Conservation (phyloP, 2,888 invertebrate species). For the Pyrgus malvae region DNA sequence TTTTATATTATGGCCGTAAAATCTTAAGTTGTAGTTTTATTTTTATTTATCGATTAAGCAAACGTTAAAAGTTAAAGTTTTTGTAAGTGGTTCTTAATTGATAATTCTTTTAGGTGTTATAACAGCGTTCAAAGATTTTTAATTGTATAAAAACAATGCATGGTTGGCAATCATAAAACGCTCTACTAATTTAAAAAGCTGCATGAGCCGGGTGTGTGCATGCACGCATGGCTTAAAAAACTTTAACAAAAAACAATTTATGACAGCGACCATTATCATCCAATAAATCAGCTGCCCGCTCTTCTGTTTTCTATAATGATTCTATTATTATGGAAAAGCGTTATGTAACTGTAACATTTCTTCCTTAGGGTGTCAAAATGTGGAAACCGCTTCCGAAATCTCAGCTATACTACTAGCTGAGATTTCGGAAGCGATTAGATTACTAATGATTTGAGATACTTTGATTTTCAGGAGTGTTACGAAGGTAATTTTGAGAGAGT, state of each 20-base stretch:
- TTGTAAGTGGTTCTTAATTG: too few relatives aligned
- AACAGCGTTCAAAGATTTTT: not conserved
- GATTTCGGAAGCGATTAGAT: too few relatives aligned
- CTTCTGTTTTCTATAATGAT: constrained; percentile 83
- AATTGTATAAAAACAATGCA: constrained; percentile 3
- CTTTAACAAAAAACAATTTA: constrained; percentile 80
- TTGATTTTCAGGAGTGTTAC: too few relatives aligned
- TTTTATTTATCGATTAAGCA: too few relatives aligned
- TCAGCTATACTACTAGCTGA: too few relatives aligned
- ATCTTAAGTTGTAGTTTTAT: too few relatives aligned
- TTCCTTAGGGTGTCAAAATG: constrained; percentile 45
- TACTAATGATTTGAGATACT: too few relatives aligned
- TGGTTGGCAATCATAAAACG: constrained; percentile 23
- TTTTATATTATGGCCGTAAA: not conserved
- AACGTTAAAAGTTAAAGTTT: too few relatives aligned
- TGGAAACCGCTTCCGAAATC: constrained; percentile 46
- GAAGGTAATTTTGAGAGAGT: too few relatives aligned
- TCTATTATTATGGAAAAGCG: constrained; percentile 82
- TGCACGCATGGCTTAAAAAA: constrained; percentile 58
- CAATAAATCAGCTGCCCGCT: constrained; percentile 82
- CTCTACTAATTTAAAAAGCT: constrained; percentile 18
- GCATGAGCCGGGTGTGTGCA: constrained; percentile 59
- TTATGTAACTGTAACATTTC: constrained; percentile 81
- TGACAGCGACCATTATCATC: constrained; percentile 80
- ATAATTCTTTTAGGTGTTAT: not conserved